phyloP scores from a whole-genome alignment of 1,140 invertebrate genomes.

The Melipona quadrifasciata region DNA sequence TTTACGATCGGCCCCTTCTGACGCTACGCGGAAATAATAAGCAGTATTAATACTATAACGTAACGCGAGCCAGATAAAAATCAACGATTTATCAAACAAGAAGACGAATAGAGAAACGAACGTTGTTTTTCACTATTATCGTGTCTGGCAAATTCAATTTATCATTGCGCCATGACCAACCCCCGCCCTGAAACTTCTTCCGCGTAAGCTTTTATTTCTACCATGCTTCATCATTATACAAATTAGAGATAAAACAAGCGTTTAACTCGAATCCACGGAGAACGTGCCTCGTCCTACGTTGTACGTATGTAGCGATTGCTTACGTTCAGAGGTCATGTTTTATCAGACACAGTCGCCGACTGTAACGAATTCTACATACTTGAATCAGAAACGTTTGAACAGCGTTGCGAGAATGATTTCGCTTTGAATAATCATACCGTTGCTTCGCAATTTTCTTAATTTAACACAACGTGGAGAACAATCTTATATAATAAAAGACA shows the following conservation, averaged over 20 bases:
- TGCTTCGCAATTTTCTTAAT: neutral
- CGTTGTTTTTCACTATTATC: neutral
- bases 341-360: slow-evolving; percentile 52
- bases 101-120: neutral
- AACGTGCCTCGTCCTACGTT: slow-evolving; percentile 41
- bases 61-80: neutral
- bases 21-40: neutral
- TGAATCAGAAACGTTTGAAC: neutral
- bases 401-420: neutral
- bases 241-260: slow-evolving; percentile 54
- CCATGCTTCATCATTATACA: slow-evolving; percentile 36
- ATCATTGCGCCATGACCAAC: neutral
- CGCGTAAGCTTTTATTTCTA: slow-evolving; percentile 25
- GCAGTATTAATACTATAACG: neutral
- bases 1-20: neutral
- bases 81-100: neutral
- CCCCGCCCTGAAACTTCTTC: neutral
- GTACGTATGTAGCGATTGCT: slow-evolving; percentile 32
- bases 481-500: neutral
- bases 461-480: neutral
- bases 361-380: neutral
- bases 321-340: slow-evolving; percentile 40
- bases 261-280: slow-evolving; percentile 27
- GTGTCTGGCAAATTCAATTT: neutral
- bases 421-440: neutral